These are phyloP conservation scores for Anguilla rostrata DNA, from an alignment of 2,113 vertebrate genomes.

Conservation along the genomic window DNA sequence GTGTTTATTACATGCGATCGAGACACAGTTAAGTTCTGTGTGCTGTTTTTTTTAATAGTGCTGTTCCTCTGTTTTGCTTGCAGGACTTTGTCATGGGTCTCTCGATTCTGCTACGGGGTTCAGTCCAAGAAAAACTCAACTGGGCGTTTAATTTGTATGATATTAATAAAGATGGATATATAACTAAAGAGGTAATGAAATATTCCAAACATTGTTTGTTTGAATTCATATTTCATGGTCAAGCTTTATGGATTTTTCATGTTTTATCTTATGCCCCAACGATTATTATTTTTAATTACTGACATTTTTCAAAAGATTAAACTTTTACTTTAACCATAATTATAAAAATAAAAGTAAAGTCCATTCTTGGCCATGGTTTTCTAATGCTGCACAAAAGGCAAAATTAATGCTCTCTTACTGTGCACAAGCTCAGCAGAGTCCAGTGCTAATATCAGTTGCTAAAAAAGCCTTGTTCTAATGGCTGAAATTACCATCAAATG, in stretches of 20 bases:
- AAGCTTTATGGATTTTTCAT: not conserved
- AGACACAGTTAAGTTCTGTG: not conserved
- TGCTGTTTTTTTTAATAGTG: too few species aligned
- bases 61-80: conserved; percentile 24
- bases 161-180: conserved; percentile 98
- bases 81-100: conserved; percentile 97
- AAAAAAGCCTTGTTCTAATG: too few species aligned
- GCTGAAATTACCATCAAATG: too few species aligned
- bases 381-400: too few species aligned
- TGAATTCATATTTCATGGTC: not conserved
- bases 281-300: conserved; percentile 1
- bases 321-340: not conserved
- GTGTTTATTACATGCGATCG: not conserved
- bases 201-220: not conserved
- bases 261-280: not conserved
- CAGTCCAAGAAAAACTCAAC: conserved; percentile 95
- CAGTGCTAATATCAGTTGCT: too few species aligned
- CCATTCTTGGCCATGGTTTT: too few species aligned
- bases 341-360: not conserved
- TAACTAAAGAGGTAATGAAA: conserved; percentile 90
- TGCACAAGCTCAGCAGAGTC: too few species aligned
- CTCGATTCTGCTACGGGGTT: conserved; percentile 92
- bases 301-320: not conserved
- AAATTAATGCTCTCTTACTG: too few species aligned
- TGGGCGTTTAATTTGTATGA: conserved; percentile 99